Base-by-base conservation (phyloP, 1,140 invertebrate genomes). In the Zeugodacus cucurbitae region DNA sequence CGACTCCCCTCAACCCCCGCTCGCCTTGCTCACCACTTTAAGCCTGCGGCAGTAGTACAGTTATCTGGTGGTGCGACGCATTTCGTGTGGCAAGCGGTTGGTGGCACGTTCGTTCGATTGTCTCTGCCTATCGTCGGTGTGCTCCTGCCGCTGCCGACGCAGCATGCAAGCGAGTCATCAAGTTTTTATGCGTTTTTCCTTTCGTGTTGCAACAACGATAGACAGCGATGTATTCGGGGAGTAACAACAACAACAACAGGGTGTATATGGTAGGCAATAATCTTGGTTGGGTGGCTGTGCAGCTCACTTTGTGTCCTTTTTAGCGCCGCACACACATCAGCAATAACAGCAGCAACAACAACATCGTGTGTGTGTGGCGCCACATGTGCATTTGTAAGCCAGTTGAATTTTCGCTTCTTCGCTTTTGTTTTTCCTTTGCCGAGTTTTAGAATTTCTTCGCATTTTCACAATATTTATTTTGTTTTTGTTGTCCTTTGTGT, bases 111-210 rank as follows among this genome's bases (percentile, higher is more conserved):
- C 22, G 37, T 74, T 74, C 37, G 70, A 74, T 74, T 74, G 70
- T 74, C 32, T 74, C 32, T 74, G 70, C 70, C 70, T 74, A 74
- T 29, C 34, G 14, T 29, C 5, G 20, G 70, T 11, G 48, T 22
- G 37, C 41, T 37, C 20, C 17, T 5, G 37, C 14, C 14, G 14
- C 20, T 17, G 34, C 10, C 34, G 8, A 6, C n/a, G n/a, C 74
- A 48, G n/a, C 41, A 82, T 82, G 44, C 74, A 82, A 82, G 74
- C n/a, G 44, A 54, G n/a, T 41, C 37, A 82, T 48, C 74, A 82
- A 82, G 41, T 82, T 82, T 44, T 82, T 48, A 82, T 82, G 74
- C 74, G 74, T 82, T 82, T 82, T 82, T 54, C 74, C n/a, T 82
- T 82, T 82, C 74, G 41, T 82, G 74, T 82, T 82, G 74, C 74